A percentile compares a stretch with the other conserved stretches of the same genome.
These are phyloP conservation scores for Ridgeia piscesae DNA, from an alignment of 1,140 invertebrate genomes.

Conservation along the genomic window DNA sequence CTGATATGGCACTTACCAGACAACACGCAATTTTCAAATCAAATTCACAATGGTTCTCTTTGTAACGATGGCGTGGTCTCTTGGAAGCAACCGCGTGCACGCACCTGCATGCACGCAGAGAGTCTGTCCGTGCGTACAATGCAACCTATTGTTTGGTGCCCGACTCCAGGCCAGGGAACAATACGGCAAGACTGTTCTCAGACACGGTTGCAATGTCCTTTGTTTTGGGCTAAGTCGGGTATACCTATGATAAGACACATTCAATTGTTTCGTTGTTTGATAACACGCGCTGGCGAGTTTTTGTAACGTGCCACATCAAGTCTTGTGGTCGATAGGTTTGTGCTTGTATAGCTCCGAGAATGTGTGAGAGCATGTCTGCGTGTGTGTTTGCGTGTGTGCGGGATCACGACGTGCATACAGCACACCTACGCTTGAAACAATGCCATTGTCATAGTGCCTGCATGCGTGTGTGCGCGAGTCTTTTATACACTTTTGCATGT, in stretches of 20 bases:
- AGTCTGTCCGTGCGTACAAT: background rate
- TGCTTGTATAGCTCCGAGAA: background rate
- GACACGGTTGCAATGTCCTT: background rate
- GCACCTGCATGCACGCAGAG: background rate
- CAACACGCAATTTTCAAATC: background rate
- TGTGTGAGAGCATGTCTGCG: background rate
- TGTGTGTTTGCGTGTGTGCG: background rate
- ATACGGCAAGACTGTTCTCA: background rate
- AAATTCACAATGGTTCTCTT: background rate
- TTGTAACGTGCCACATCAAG: background rate
- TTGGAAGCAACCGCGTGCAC: background rate
- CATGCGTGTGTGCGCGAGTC: no score
- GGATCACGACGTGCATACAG: no score
- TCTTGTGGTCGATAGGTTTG: background rate
- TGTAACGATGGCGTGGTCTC: background rate
- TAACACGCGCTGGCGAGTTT: background rate
- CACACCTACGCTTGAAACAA: no score
- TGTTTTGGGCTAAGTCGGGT: background rate
- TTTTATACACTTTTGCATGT: no score
- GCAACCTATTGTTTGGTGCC: background rate
- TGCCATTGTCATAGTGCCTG: no score
- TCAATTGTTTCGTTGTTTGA: background rate
- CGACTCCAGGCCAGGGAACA: background rate
- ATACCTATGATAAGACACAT: background rate
- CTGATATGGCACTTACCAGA: background rate